These are phyloP conservation scores for Natrix natrix DNA, from an alignment of 2,797 vertebrate species.

Conservation along the genomic window DNA sequence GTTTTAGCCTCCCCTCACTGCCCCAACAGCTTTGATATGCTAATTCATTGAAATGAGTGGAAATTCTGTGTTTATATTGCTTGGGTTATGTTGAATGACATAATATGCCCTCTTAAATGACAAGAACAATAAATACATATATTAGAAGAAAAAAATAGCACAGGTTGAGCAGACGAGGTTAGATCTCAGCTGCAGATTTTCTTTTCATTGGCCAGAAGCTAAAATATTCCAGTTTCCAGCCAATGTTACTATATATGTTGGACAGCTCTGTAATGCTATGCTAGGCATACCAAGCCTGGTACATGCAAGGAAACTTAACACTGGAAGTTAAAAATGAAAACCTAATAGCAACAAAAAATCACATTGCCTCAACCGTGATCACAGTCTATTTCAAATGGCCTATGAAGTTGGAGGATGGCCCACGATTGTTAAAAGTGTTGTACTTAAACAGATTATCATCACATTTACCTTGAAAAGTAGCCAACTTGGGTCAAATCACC, in stretches of 20 bases:
- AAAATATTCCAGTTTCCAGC: slow-evolving; percentile 33
- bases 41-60: slow-evolving; percentile 12
- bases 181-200: slow-evolving; percentile 55
- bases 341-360: slow-evolving; percentile 26
- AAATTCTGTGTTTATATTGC: not conserved
- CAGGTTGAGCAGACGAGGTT: slow-evolving; percentile 57
- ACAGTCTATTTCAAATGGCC: slow-evolving; percentile 67
- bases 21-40: not conserved
- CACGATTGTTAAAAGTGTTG: slow-evolving; percentile 62
- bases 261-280: slow-evolving; percentile 62
- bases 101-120: slow-evolving; percentile 28
- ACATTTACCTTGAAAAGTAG: slow-evolving; percentile 70
- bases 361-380: slow-evolving; percentile 42
- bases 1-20: not conserved
- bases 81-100: not conserved
- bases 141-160: slow-evolving; percentile 21
- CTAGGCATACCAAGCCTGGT: slow-evolving; percentile 49
- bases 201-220: slow-evolving; percentile 52
- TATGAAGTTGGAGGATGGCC: slow-evolving; percentile 66
- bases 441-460: slow-evolving; percentile 52
- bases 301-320: slow-evolving; percentile 63
- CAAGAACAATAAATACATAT: slow-evolving; percentile 49
- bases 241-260: slow-evolving; percentile 43
- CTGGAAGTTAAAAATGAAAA: slow-evolving; percentile 52
- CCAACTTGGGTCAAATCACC: slow-evolving; percentile 54